phyloP scores from a whole-genome alignment of 2,888 invertebrate genomes.

The Dastarcus helophoroides region DNA sequence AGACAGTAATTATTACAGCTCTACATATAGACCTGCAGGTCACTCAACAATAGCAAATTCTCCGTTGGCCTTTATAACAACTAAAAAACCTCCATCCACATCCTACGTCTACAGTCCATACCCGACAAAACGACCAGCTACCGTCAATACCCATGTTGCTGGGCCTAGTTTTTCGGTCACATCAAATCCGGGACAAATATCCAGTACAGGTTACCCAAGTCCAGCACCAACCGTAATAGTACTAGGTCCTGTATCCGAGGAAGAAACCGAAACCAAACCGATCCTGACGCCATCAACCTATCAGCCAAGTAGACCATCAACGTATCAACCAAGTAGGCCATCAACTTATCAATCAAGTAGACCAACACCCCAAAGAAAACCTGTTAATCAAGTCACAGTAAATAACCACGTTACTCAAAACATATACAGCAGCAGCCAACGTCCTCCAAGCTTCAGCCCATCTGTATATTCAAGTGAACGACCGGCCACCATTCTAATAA shows the following conservation, averaged over 20 bases:
- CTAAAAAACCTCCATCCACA: slow-evolving; percentile 34
- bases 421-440: slow-evolving; percentile 39
- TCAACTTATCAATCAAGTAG: slow-evolving; percentile 8
- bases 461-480: slow-evolving; percentile 34
- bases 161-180: slow-evolving; percentile 26
- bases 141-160: slow-evolving; percentile 22
- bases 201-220: slow-evolving; percentile 26
- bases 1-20: too few relatives aligned
- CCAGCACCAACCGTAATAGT: slow-evolving; percentile 51
- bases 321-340: slow-evolving; percentile 7
- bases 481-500: slow-evolving; percentile 55
- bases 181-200: slow-evolving; percentile 17
- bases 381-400: slow-evolving; percentile 44
- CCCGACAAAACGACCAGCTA: slow-evolving; percentile 23
- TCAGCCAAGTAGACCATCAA: slow-evolving; percentile 6
- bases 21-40: slow-evolving; percentile 28
- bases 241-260: slow-evolving; percentile 39
- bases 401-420: slow-evolving; percentile 51
- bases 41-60: slow-evolving; percentile 27
- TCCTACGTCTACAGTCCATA: slow-evolving; percentile 33
- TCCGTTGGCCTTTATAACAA: slow-evolving; percentile 22
- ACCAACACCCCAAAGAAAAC: slow-evolving; percentile 28
- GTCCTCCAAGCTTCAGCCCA: slow-evolving; percentile 34
- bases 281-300: slow-evolving; percentile 6
- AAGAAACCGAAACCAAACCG: slow-evolving; percentile 13